phyloP scores from a whole-genome alignment of 2,888 invertebrate species.

The Brachypterus glaber region DNA sequence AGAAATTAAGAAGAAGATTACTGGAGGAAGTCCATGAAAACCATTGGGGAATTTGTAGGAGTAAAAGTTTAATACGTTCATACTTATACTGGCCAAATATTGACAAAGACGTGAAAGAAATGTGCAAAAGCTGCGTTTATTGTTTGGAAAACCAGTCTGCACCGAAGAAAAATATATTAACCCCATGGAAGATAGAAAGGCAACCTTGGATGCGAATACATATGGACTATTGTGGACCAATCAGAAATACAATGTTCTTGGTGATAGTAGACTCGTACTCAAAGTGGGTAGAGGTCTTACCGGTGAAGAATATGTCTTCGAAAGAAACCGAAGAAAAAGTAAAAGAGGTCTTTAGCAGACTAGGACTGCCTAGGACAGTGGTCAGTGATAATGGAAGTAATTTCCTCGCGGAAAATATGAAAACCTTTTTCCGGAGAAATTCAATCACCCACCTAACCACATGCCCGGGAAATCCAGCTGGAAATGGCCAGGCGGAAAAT shows the following conservation, averaged over 20 bases:
- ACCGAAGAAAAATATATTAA: constrained; percentile 11
- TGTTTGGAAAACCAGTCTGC: constrained; percentile 8
- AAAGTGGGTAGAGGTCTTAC: constrained; percentile 23
- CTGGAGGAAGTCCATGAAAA: constrained; percentile 15
- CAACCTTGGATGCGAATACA: constrained; percentile 19
- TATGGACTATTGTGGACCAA: constrained; percentile 24
- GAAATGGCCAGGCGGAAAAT: constrained; percentile 19
- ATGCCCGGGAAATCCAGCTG: constrained; percentile 12
- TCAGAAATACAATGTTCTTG: constrained; percentile 19
- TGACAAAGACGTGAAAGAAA: constrained; percentile 14
- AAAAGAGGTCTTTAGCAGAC: constrained; percentile 20
- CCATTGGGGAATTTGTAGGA: constrained; percentile 20
- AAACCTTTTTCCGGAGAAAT: constrained; percentile 10
- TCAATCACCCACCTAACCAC: constrained; percentile 14
- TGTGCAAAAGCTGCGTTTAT: constrained; percentile 8
- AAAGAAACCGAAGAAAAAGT: constrained; percentile 15
- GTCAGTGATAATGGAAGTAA: constrained; percentile 26
- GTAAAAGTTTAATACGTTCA: constrained; percentile 18
- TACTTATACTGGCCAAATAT: constrained; percentile 23
- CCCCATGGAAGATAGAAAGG: constrained; percentile 10
- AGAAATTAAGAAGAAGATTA: constrained; percentile 8
- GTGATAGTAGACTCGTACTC: constrained; percentile 22
- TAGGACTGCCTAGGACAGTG: constrained; percentile 24
- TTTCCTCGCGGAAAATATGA: constrained; percentile 23
- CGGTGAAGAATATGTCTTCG: constrained; percentile 16